Percentiles rank a stretch among this genome's conserved stretches.
These are phyloP conservation scores for Tetropium fuscum DNA, from an alignment of 2,888 invertebrate species.

Conservation along the genomic window DNA sequence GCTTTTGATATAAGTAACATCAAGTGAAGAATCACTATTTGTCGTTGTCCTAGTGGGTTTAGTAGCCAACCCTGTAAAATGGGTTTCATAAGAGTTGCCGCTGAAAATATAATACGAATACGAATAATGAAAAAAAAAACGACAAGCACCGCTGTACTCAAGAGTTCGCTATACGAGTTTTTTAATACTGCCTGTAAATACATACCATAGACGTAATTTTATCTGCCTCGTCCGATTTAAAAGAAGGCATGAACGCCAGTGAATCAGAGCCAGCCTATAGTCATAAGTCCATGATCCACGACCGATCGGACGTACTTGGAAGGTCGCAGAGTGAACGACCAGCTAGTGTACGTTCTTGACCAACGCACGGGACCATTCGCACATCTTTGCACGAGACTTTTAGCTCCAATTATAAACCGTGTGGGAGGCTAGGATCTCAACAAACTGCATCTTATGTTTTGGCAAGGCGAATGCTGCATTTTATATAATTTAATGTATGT, in stretches of 20 bases:
- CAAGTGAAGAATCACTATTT: too few relatives aligned
- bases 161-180: background rate
- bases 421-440: constrained; percentile 22
- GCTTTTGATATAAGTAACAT: too few relatives aligned
- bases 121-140: too few relatives aligned
- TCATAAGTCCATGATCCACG: constrained; percentile 25
- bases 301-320: constrained; percentile 56
- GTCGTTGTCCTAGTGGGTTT: too few relatives aligned
- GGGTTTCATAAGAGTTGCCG: too few relatives aligned
- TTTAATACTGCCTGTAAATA: background rate
- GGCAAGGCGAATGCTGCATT: constrained; percentile 6
- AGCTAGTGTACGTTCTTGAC: constrained; percentile 53
- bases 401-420: constrained; percentile 19
- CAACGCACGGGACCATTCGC: constrained; percentile 37
- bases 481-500: too few relatives aligned
- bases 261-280: constrained; percentile 9
- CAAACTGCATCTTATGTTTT: too few relatives aligned
- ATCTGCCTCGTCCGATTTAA: constrained; percentile 1
- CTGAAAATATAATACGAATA: too few relatives aligned
- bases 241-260: constrained; percentile 1
- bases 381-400: constrained; percentile 24
- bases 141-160: too few relatives aligned
- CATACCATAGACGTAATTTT: constrained; percentile 3
- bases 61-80: too few relatives aligned
- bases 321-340: constrained; percentile 62